These are phyloP conservation scores for Smithornis capensis DNA, from an alignment of 2,113 vertebrate species.

Conservation along the genomic window DNA sequence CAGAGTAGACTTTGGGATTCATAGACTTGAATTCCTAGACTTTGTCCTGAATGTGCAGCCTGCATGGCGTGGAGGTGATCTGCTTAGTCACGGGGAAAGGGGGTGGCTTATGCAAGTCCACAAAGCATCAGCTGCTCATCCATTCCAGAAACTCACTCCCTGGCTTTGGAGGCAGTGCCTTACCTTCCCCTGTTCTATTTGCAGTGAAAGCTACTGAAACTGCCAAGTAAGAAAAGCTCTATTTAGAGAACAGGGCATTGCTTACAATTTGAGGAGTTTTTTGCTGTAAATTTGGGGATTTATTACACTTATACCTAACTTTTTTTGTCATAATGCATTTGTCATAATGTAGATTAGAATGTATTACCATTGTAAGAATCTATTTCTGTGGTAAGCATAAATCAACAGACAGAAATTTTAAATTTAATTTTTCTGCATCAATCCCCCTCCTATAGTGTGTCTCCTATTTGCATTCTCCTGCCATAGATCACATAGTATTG, in stretches of 20 bases:
- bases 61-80: slow-evolving; percentile 26
- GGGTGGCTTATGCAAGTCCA: slow-evolving; percentile 19
- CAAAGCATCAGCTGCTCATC: not conserved
- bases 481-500: not conserved
- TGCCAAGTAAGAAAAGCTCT: not conserved
- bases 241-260: not conserved
- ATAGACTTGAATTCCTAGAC: slow-evolving; percentile 59
- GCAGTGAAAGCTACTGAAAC: not conserved
- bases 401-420: not conserved
- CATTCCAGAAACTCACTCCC: not conserved
- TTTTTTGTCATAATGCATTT: not conserved
- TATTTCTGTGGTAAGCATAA: not conserved
- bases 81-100: slow-evolving; percentile 61
- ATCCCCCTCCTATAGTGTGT: not conserved
- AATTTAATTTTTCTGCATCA: not conserved
- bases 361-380: not conserved
- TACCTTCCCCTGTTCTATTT: not conserved
- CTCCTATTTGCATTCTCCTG: not conserved
- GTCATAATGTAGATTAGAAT: not conserved
- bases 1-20: slow-evolving; percentile 62
- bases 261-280: not conserved
- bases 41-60: slow-evolving; percentile 57
- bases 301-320: not conserved
- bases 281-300: not conserved
- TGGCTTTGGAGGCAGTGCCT: not conserved